Evolutionary conservation across 2,113 vertebrate species (phyloP), one percentile per base, ranked within the genome.

Genomic region (Todiramphus saurophagus): DNA sequence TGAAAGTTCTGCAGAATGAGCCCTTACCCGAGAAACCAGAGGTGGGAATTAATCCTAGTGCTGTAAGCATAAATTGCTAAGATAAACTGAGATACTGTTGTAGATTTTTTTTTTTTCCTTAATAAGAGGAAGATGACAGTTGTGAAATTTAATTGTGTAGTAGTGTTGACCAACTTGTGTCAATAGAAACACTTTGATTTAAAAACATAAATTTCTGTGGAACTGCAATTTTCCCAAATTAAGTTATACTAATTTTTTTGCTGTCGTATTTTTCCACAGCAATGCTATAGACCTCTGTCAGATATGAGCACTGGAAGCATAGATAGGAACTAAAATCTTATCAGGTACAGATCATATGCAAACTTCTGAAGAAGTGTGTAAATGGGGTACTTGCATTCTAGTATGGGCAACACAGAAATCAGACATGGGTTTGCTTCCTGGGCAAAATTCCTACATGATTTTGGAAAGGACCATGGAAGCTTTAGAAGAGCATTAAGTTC

Each of bases 1-100:
- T 99, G 94, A 99, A 99, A 98, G 98, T 98, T 86, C 98, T 99
- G 96, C 99, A 99, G 97, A 99, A 98, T 41, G 99, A 99, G 97
- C 98, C 99, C 73, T 98, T 98, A 41, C 98, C 99, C 19, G 99
- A 99, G 90, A 98, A 99, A 96, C 98, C 98, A 91, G 98, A 99
- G 98, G 99, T 99, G 90, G 98, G 98, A 89, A 46, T 78, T 93
- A 21, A 77, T 79, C 60, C 70, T 60, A 39, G 46, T 94, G 50
- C 43, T 69, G 23, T 83, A 87, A 87, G 37, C 60, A 44, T 74
- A 72, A 94, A 84, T 90, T 93, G 67, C 59, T 44, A 37, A 66
- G 28, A 79, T 53, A 53, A 89, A 78, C 28, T 63, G 59, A 44
- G 67, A 48, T 72, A 46, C 19, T 46, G 8, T 13, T 93, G 28